Evolutionary conservation across 2,888 invertebrate species (phyloP), one percentile per base, ranked within the genome.

Genomic region (Leistus spinibarbis): DNA sequence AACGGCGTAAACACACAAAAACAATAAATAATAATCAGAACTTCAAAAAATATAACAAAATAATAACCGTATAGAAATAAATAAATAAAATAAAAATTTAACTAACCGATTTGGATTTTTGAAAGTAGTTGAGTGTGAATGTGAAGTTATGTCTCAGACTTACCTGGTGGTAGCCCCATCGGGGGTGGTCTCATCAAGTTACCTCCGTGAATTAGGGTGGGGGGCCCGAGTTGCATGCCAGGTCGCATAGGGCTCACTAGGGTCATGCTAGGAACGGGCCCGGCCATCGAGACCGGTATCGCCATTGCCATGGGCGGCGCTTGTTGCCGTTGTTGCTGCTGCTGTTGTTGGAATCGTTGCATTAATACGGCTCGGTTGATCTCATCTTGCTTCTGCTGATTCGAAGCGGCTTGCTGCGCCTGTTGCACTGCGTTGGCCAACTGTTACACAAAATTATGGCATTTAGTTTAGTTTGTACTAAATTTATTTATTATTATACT

Each of bases 121-220:
- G 16, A 67, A 22, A 57, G 27, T 54, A 20, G 16, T 68, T 54
- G 68, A 20, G 23, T 68, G 56, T 24, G 40, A 40, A 40, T 57
- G 65, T 66, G 27, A 40, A 7, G 54, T 20, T 67, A 66, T 65
- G 70, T 78, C 75, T 79, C 80, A 81, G 82, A 87, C 89, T 87
- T 89, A 91, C 91, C 90, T 89, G 90, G 89, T 80, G 90, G 89
- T 83, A 90, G 86, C 85, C 89, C 89, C 86, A 90, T 88, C 82
- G 89, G 89, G 82, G 89, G 89, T 82, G 90, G 90, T 85, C 90
- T 87, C 89, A 90, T 89, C 85, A 90, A 86, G 85, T 88, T 90
- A 84, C 90, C 90, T 84, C 89, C 89, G 79, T 85, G 85, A 83
- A 86, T 85, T 81, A 85, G 88, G 83, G 84, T 87, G 62, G 88